Conservation (phyloP, 2,113 vertebrate genomes). For the Menura novaehollandiae region DNA sequence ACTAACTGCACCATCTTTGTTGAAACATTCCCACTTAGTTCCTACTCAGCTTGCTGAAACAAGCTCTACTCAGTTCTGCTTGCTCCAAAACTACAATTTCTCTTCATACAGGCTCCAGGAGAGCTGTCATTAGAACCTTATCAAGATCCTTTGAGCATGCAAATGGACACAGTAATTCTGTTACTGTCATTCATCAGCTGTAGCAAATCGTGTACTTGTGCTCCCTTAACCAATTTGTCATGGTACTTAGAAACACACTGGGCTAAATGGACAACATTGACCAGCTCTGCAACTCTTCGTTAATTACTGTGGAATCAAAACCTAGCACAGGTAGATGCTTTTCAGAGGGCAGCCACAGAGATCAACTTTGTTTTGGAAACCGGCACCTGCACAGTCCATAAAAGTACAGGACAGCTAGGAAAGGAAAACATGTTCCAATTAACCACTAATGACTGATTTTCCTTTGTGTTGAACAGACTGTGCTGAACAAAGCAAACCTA, state of each 20-base stretch:
- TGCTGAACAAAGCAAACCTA: background rate
- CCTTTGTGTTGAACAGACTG: background rate
- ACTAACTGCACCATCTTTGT: background rate
- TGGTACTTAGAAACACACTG: background rate
- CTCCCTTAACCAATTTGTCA: background rate
- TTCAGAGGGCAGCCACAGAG: background rate
- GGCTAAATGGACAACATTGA: background rate
- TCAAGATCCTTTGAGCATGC: background rate
- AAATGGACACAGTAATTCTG: background rate
- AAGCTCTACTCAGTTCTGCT: background rate
- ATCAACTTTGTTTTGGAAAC: background rate
- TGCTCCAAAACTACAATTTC: background rate
- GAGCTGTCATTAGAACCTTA: background rate
- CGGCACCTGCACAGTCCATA: background rate
- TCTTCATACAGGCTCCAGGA: background rate
- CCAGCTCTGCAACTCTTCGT: background rate
- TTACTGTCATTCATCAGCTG: background rate
- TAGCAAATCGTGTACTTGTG: rapidly evolving
- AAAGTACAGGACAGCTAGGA: background rate
- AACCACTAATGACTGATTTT: background rate
- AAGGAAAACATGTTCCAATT: background rate
- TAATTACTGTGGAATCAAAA: background rate
- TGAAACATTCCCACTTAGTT: background rate
- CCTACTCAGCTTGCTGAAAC: background rate
- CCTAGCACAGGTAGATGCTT: background rate